Evolutionary conservation across 2,888 invertebrate genomes (phyloP), one percentile per base, ranked within the genome.

Genomic region (Cephus sareptanus): DNA sequence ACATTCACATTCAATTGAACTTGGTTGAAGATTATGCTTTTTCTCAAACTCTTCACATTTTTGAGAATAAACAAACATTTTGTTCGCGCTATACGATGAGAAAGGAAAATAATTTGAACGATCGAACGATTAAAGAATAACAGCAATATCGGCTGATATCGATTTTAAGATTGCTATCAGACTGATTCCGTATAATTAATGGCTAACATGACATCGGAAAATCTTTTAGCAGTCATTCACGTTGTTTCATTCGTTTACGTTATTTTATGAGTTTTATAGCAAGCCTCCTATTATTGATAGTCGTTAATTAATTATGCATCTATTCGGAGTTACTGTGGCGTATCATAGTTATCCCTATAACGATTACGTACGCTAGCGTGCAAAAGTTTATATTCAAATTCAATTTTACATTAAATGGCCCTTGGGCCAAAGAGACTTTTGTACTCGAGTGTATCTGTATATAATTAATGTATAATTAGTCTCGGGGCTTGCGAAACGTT

Each of bases 1-100:
- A 69, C n/a, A 75, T 71, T 75, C 69, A 70, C 30, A 30, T 68
- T 69, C 56, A 35, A 76, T 75, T 34, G 34, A 79, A 78, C 34
- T 6, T 40, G 40, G 6, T 15, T 15, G 40, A 15, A 40, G 40
- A 15, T 15, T 15, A 40, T 4, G 6, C 15, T 15, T 40, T 6
- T 40, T 6, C 15, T 40, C 15, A 15, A 40, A 15, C 15, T 40
- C 4, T 6, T 15, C 6, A 40, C 1, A 15, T 6, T 40, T 40
- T 40, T 1, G 15, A 40, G 40, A 40, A 4, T 6, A 15, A 15
- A 15, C 15, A 40, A 40, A 6, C 15, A 15, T 15, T 15, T 15
- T 15, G 1, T 2, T 15, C 15, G 15, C 40, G 15, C 40, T 40
- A 4, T 40, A 40, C 15, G 40, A 40, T 40, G 4, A 40, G 40